Base-by-base conservation (phyloP, 1,140 invertebrate genomes). In the Rhizoglyphus robini region DNA sequence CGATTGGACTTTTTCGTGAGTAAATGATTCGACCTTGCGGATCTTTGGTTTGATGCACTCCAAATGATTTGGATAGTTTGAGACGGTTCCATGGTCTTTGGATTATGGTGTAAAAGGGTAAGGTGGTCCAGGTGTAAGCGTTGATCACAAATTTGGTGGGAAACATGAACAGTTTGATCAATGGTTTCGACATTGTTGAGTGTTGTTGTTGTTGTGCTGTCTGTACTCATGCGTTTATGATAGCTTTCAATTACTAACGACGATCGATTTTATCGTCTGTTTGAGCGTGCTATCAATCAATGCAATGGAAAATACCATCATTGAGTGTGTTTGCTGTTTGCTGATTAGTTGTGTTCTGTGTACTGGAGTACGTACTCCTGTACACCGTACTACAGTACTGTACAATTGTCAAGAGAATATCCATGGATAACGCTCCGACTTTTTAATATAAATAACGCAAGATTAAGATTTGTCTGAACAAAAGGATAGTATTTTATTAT, bases 91-190 rank as follows among this genome's bases (percentile, higher is more conserved):
- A 94, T 63, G 92, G 92, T 70, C 84, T 80, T 74, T 93, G 89
- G 61, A 91, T 76, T 32, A 93, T 77, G 69, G 90, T 81, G 77
- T 94, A 94, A 0, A 93, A 80, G 46, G 91, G 89, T 76, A 90
- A 88, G 54, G 90, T 92, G 70, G 95, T 77, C 68, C 93, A 79
- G 76, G 94, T 90, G 78, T 87, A 94, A 62, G 92, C 32, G 57
- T 73, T 72, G 20, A 79, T 74, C 18, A 79, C 68, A 18, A 68
- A 70, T 68, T 76, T 69, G 57, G 61, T 63, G n/a, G n/a, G 18
- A n/a, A 57, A 25, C 34, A 63, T 4, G 2, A 13, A 4, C 15
- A 63, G 15, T 13, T 57, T 49, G 2, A 63, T 29, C 3, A 63
- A 25, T 20, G 23, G 4, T 5, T 57, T 63, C 3, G 61, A 63